phyloP scores from a whole-genome alignment of 2,888 invertebrate species.

The Torymus aiolomorphi region DNA sequence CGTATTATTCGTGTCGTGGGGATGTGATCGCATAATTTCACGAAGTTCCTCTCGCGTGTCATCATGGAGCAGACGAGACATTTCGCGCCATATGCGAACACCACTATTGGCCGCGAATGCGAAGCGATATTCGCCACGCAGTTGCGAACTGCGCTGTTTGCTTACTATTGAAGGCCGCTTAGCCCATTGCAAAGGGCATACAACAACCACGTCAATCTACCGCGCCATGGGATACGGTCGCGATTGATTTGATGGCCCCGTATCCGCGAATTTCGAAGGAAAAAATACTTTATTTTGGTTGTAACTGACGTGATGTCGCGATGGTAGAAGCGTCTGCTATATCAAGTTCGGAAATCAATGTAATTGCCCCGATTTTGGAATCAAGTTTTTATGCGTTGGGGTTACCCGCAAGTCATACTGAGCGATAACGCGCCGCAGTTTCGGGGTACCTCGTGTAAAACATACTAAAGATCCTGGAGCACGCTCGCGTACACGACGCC shows the following conservation, averaged over 20 bases:
- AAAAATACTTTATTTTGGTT: not conserved
- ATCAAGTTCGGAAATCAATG: no score
- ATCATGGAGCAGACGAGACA: not conserved
- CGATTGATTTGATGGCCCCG: not conserved
- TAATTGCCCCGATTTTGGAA: no score
- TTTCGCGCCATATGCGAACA: not conserved
- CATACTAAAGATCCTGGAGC: conserved; percentile 15
- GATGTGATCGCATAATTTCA: not conserved
- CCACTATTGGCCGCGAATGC: conserved; percentile 4
- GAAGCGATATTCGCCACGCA: not conserved
- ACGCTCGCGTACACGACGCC: conserved; percentile 49
- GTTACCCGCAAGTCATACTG: not conserved
- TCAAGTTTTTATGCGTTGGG: no score
- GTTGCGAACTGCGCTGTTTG: not conserved
- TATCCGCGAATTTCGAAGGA: not conserved
- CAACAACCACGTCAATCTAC: not conserved
- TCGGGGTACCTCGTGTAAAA: not conserved
- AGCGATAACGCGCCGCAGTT: no score
- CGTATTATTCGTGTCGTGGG: not conserved
- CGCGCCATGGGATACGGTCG: not conserved
- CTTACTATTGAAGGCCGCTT: not conserved
- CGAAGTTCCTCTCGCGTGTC: not conserved
- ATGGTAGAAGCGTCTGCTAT: no score
- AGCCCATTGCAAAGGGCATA: not conserved
- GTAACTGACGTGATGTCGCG: no score